Evolutionary conservation across 2,113 vertebrate genomes (phyloP).

Genomic region (Paraplagusia blochii): DNA sequence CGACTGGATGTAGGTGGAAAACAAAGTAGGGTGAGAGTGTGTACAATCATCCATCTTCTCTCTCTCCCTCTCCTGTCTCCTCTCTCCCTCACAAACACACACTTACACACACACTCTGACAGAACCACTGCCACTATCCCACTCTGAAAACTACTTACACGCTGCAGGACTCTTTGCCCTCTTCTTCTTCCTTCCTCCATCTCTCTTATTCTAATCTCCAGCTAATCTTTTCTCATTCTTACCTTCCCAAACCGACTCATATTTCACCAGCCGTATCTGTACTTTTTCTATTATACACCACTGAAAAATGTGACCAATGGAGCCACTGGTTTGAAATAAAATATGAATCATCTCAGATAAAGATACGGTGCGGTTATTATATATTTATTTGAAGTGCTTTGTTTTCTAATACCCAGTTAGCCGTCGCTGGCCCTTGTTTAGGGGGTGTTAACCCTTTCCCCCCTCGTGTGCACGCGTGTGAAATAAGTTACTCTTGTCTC

Average conservation of each 20-base stretch:
- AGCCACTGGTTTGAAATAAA: constrained; percentile 68
- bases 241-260: constrained; percentile 72
- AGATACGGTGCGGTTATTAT: constrained; percentile 63
- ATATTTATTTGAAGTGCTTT: constrained; percentile 43
- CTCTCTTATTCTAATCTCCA: constrained; percentile 76
- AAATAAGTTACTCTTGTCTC: constrained; percentile 50
- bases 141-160: constrained; percentile 39
- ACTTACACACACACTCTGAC: constrained; percentile 7
- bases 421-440: constrained; percentile 36
- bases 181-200: constrained; percentile 60
- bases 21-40: constrained; percentile 55
- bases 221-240: constrained; percentile 75
- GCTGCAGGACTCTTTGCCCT: constrained; percentile 47
- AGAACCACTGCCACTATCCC: constrained; percentile 28
- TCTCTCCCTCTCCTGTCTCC: not conserved
- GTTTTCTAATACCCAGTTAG: constrained; percentile 56
- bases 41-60: constrained; percentile 47
- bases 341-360: constrained; percentile 74
- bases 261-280: constrained; percentile 75
- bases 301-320: constrained; percentile 72
- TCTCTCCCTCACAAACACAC: constrained; percentile 5
- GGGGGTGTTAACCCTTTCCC: constrained; percentile 14
- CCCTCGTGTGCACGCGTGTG: constrained; percentile 3
- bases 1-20: constrained; percentile 42
- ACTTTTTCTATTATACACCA: constrained; percentile 77